phyloP scores from a whole-genome alignment of 35 echinoderm and acorn worm genomes.

The Eucidaris tribuloides region DNA sequence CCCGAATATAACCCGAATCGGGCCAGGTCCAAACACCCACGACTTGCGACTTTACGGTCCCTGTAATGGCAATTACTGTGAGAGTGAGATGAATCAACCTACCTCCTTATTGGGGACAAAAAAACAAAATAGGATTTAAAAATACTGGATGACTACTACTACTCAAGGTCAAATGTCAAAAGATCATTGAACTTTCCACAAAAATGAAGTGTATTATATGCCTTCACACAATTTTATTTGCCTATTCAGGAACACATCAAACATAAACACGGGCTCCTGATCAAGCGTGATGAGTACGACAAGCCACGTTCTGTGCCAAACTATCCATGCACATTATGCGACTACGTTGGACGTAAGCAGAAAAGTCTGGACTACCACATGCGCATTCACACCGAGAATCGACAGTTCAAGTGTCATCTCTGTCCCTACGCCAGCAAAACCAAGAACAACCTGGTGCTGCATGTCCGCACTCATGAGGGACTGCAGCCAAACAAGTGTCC shows the following conservation, averaged over 20 bases:
- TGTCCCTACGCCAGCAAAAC: conserved; percentile 77
- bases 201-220: too few species aligned
- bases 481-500: conserved; percentile 68
- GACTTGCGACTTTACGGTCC: too few species aligned
- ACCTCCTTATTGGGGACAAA: too few species aligned
- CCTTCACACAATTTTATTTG: too few species aligned
- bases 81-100: too few species aligned
- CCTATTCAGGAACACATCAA: conserved; percentile 73
- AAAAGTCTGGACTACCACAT: conserved; percentile 63
- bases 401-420: conserved; percentile 65
- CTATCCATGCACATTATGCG: conserved; percentile 45
- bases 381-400: conserved; percentile 66
- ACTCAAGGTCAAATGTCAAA: too few species aligned
- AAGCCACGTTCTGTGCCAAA: conserved; percentile 29
- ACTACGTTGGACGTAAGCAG: conserved; percentile 63
- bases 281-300: conserved; percentile 21
- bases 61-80: too few species aligned
- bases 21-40: too few species aligned
- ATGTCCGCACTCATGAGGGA: conserved; percentile 70
- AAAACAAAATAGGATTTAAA: too few species aligned
- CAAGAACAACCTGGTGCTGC: conserved; percentile 76
- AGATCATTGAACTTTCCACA: too few species aligned
- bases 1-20: too few species aligned
- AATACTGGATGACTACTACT: too few species aligned
- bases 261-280: conserved; percentile 54